A percentile compares a stretch with the other conserved stretches of the same genome.
Conservation (phyloP, 2,888 invertebrate species). For the Marasmarcha lunaedactyla region DNA sequence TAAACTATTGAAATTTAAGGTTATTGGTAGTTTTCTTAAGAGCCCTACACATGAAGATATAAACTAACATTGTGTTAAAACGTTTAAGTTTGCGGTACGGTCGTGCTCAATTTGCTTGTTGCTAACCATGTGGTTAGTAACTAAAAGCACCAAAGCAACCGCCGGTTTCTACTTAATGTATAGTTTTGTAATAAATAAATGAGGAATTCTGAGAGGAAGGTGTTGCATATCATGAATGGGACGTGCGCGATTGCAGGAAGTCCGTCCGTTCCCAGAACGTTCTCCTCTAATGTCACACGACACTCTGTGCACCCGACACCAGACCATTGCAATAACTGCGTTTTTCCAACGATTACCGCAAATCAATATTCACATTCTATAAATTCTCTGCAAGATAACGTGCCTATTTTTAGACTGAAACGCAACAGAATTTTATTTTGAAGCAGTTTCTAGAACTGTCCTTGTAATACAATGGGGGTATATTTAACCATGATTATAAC, state of each 20-base stretch:
- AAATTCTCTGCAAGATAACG: not conserved
- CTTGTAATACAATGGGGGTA: conserved; percentile 49
- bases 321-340: conserved; percentile 15
- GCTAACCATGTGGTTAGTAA: too few relatives aligned
- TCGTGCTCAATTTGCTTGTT: conserved; percentile 14
- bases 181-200: too few relatives aligned
- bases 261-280: conserved; percentile 48
- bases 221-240: conserved; percentile 45
- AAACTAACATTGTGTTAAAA: conserved; percentile 1
- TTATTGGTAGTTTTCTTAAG: too few relatives aligned
- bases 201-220: not conserved
- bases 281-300: conserved; percentile 20
- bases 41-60: too few relatives aligned
- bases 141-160: too few relatives aligned
- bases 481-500: conserved; percentile 41
- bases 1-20: too few relatives aligned
- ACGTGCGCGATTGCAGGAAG: conserved; percentile 51
- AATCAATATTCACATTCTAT: not conserved
- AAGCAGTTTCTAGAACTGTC: conserved; percentile 29
- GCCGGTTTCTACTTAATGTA: conserved; percentile 15
- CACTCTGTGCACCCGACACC: conserved; percentile 37
- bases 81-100: conserved; percentile 5
- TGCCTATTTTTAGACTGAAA: not conserved
- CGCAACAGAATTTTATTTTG: not conserved
- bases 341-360: too few relatives aligned